Evolutionary conservation across 2,888 invertebrate species (phyloP).

Genomic region (Peribatodes rhomboidaria): DNA sequence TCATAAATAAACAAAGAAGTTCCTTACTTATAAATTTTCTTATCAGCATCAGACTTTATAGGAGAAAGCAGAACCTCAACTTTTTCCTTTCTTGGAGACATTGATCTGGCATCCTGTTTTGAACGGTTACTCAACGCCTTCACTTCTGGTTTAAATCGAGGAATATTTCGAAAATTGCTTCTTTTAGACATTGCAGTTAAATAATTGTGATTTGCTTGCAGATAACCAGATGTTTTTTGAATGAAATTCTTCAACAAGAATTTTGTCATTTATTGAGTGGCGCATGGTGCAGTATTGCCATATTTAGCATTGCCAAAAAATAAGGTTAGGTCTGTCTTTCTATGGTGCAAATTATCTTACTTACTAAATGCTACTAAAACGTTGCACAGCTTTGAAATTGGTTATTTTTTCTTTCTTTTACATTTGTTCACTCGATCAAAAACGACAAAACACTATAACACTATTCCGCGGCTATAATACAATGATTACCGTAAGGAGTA

Average conservation of each 20-base stretch:
- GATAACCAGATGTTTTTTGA: constrained; percentile 76
- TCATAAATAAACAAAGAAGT: not conserved
- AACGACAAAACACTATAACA: no score
- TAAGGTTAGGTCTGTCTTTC: no score
- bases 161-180: constrained; percentile 70
- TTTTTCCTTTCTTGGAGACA: constrained; percentile 71
- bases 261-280: constrained; percentile 81
- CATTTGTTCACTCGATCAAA: no score
- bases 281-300: constrained; percentile 59
- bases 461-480: no score
- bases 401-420: no score
- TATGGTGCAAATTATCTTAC: no score
- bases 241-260: constrained; percentile 75
- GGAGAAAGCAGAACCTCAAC: constrained; percentile 85
- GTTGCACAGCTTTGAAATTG: no score
- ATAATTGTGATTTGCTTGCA: constrained; percentile 61
- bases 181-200: constrained; percentile 73
- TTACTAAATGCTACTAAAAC: no score
- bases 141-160: constrained; percentile 77
- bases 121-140: constrained; percentile 63
- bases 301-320: not conserved
- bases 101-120: constrained; percentile 54
- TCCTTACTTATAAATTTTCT: constrained; percentile 91
- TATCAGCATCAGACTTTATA: constrained; percentile 91
- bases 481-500: no score